Conservation (phyloP, 2,113 vertebrate genomes). For the Atrichornis clamosus region DNA sequence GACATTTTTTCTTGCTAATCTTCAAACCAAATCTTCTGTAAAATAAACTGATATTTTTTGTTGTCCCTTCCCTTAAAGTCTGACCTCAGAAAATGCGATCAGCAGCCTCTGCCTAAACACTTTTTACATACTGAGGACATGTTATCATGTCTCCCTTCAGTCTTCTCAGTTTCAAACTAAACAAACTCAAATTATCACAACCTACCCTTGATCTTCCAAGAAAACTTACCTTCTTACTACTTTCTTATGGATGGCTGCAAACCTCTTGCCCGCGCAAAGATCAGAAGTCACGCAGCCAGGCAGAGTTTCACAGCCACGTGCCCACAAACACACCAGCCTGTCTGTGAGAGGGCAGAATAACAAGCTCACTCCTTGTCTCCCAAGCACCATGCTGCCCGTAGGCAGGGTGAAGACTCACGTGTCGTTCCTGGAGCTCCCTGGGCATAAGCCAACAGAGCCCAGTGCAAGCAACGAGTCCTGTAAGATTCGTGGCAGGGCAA, state of each 20-base stretch:
- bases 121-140: not conserved
- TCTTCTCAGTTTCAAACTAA: not conserved
- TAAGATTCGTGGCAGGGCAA: not conserved
- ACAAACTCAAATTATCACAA: not conserved
- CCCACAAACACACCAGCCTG: accelerated
- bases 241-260: not conserved
- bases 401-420: not conserved
- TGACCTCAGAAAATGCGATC: not conserved
- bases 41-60: not conserved
- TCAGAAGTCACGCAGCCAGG: accelerated
- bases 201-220: not conserved
- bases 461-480: not conserved
- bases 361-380: not conserved
- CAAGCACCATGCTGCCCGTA: not conserved
- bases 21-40: not conserved
- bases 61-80: not conserved
- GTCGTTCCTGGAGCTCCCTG: not conserved
- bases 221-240: not conserved
- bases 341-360: not conserved
- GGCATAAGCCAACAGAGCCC: not conserved
- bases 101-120: not conserved
- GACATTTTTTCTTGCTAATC: not conserved
- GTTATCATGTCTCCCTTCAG: not conserved
- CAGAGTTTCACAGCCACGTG: accelerated
- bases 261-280: accelerated